Evolutionary conservation across 2,113 vertebrate species (phyloP).

Genomic region (Xiphias gladius): DNA sequence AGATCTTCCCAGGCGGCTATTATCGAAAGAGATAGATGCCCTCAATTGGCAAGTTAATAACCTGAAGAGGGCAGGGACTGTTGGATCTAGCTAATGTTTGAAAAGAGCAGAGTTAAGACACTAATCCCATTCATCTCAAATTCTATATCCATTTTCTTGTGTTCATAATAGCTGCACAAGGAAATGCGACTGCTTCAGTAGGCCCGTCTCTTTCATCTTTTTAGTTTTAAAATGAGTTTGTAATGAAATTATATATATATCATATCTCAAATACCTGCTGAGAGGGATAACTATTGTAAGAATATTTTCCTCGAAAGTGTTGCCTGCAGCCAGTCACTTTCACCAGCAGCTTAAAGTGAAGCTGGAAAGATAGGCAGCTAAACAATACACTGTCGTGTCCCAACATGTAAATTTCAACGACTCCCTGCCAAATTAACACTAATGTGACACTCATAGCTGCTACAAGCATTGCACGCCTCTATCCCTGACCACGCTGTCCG

Average conservation of each 20-base stretch:
- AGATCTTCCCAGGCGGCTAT: constrained; percentile 63
- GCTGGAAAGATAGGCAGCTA: background rate
- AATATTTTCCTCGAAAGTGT: constrained; percentile 7
- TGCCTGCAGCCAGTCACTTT: background rate
- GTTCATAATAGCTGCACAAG: constrained; percentile 68
- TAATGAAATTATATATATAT: constrained; percentile 60
- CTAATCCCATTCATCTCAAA: constrained; percentile 64
- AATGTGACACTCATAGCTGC: constrained; percentile 4
- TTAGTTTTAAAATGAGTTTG: constrained; percentile 58
- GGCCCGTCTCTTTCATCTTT: constrained; percentile 38
- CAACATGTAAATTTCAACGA: background rate
- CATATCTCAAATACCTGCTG: constrained; percentile 59
- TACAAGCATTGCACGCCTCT: background rate
- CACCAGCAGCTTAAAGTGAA: background rate
- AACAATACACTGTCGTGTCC: background rate
- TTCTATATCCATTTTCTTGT: constrained; percentile 55
- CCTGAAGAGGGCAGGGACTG: constrained; percentile 63
- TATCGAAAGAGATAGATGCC: constrained; percentile 67
- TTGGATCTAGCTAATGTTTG: constrained; percentile 63
- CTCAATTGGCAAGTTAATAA: constrained; percentile 67
- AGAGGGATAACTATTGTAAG: constrained; percentile 26
- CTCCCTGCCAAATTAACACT: background rate
- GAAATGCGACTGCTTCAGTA: constrained; percentile 35
- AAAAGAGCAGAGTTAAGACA: constrained; percentile 63
- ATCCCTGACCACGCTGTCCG: background rate